phyloP scores from a whole-genome alignment of 2,113 vertebrate genomes.

The Ceyx cyanopectus region DNA sequence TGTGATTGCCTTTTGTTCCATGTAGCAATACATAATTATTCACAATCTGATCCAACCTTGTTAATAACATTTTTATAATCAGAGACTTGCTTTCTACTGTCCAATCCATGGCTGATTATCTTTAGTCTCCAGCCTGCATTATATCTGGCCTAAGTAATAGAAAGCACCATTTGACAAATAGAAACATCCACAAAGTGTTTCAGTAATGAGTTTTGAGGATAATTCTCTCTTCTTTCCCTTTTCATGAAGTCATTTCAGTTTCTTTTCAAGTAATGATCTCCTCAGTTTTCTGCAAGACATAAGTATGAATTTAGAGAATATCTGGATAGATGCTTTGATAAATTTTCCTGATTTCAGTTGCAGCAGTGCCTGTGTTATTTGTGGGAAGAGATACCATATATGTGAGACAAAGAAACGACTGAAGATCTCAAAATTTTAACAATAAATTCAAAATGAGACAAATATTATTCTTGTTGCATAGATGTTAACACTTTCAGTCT shows the following conservation, averaged over 20 bases:
- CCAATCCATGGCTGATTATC: neutral
- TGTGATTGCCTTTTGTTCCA: fast-evolving
- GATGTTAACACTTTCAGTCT: neutral
- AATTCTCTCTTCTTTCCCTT: neutral
- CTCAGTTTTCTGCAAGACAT: neutral
- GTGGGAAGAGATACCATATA: neutral
- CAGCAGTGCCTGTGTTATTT: neutral
- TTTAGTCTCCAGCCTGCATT: neutral
- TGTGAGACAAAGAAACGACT: neutral
- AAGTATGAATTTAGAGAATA: neutral
- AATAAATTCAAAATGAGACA: neutral
- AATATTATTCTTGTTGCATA: neutral
- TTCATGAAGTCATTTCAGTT: neutral
- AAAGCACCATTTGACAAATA: neutral
- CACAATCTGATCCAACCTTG: neutral
- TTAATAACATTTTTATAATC: neutral
- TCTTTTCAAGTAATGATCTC: neutral
- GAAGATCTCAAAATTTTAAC: neutral
- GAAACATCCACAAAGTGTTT: neutral
- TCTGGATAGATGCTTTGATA: neutral
- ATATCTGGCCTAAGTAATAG: neutral
- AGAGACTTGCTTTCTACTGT: neutral
- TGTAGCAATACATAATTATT: neutral
- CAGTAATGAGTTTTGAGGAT: neutral
- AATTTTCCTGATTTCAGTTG: neutral